phyloP scores from a whole-genome alignment of 2,797 vertebrate genomes.

The Salmo trutta region DNA sequence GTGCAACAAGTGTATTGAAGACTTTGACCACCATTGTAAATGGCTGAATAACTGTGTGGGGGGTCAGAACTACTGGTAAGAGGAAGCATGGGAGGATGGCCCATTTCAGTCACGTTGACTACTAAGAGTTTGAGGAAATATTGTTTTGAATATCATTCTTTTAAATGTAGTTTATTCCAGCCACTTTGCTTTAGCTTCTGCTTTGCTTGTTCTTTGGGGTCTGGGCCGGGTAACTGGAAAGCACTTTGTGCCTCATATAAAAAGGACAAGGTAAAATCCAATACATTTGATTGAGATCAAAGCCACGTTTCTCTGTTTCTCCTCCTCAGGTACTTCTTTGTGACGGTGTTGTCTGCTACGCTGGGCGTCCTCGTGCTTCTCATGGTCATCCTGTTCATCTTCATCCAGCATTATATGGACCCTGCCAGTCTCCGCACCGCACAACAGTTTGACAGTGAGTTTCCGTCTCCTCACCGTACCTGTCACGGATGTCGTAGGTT shows the following conservation, averaged over 20 bases:
- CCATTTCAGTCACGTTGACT: not conserved
- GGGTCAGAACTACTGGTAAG: slow-evolving; percentile 80
- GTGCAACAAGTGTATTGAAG: slow-evolving; percentile 79
- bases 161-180: not conserved
- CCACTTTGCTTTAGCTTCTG: too few relatives aligned
- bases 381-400: slow-evolving; percentile 71
- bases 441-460: slow-evolving; percentile 56
- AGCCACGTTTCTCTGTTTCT: slow-evolving; percentile 1
- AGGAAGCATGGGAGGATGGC: not conserved
- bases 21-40: slow-evolving; percentile 83
- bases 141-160: not conserved
- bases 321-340: slow-evolving; percentile 78
- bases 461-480: too few relatives aligned
- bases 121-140: not conserved
- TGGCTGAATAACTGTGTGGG: slow-evolving; percentile 83
- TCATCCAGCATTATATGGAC: slow-evolving; percentile 74
- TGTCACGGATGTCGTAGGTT: too few relatives aligned
- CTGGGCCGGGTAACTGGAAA: too few relatives aligned
- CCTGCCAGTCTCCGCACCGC: slow-evolving; percentile 68
- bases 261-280: too few relatives aligned
- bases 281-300: too few relatives aligned
- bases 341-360: slow-evolving; percentile 69
- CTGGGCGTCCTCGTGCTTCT: slow-evolving; percentile 61
- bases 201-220: too few relatives aligned
- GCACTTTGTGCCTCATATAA: too few relatives aligned